Evolutionary conservation across 2,888 invertebrate genomes (phyloP).

Genomic region (Chamaedrilus cognettii): DNA sequence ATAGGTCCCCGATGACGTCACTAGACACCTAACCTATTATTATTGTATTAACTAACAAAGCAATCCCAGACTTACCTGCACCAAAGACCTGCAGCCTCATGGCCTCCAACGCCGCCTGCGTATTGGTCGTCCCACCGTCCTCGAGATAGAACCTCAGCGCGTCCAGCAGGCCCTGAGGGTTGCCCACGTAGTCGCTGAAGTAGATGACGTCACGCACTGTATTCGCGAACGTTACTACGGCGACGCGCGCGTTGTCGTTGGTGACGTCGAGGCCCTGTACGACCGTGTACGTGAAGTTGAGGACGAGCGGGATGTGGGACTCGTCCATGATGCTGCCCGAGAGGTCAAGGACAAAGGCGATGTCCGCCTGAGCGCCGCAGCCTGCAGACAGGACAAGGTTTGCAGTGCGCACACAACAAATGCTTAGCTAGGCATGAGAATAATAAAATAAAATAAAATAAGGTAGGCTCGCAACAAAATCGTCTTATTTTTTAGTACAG

Average conservation of each 20-base stretch:
- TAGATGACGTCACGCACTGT: conserved; percentile 50
- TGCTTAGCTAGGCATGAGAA: no score
- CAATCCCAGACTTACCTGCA: no score
- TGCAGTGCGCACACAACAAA: no score
- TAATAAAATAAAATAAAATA: no score
- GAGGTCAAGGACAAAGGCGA: conserved; percentile 49
- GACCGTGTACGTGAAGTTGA: conserved; percentile 52
- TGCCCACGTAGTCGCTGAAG: conserved; percentile 37
- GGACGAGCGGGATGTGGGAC: conserved; percentile 26
- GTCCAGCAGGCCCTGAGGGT: conserved; percentile 31
- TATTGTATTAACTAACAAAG: no score
- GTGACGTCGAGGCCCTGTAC: conserved; percentile 54
- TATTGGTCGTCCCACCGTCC: conserved; percentile 33
- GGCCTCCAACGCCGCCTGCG: conserved; percentile 32
- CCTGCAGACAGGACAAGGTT: conserved; percentile 14
- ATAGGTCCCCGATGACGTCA: no score
- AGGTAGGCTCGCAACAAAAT: no score
- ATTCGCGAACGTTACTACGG: conserved; percentile 56
- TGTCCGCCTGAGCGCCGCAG: conserved; percentile 35
- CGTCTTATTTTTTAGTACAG: no score
- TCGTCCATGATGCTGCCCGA: conserved; percentile 45
- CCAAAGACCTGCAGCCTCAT: conserved; percentile 24
- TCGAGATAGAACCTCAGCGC: conserved; percentile 32
- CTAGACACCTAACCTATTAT: no score
- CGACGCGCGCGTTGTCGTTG: conserved; percentile 50